A percentile compares a stretch with the other conserved stretches of the same genome.
phyloP scores from a whole-genome alignment of 2,113 vertebrate species.

The Tylochromis polylepis region DNA sequence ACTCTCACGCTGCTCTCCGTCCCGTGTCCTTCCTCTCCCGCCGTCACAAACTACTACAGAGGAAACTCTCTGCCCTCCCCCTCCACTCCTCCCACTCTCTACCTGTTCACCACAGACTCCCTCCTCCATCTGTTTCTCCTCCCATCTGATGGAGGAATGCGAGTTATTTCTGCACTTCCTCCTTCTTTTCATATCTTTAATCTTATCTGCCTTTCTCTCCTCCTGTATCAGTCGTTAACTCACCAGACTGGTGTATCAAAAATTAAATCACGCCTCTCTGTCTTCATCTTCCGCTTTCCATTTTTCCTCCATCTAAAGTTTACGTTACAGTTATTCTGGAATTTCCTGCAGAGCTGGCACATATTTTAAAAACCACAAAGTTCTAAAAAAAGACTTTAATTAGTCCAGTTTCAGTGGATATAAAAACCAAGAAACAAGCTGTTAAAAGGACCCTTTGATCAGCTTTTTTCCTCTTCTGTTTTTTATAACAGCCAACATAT shows the following conservation, averaged over 20 bases:
- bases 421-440: background rate
- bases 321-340: background rate
- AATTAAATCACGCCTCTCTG: background rate
- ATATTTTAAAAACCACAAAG: background rate
- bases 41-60: background rate
- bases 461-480: background rate
- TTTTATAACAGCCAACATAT: background rate
- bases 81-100: constrained; percentile 38
- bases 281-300: background rate
- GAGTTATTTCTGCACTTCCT: constrained; percentile 25
- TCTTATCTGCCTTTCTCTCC: background rate
- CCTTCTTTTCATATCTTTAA: background rate
- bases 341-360: background rate
- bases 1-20: background rate
- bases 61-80: background rate
- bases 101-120: constrained; percentile 26
- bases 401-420: background rate
- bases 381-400: background rate
- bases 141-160: constrained; percentile 26
- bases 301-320: background rate
- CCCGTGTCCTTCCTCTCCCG: background rate
- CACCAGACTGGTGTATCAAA: background rate
- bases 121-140: background rate
- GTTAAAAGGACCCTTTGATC: too few relatives aligned
- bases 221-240: background rate